Evolutionary conservation across 1,140 invertebrate species (phyloP), one percentile per base, ranked within the genome.

Genomic region (Maniola jurtina): DNA sequence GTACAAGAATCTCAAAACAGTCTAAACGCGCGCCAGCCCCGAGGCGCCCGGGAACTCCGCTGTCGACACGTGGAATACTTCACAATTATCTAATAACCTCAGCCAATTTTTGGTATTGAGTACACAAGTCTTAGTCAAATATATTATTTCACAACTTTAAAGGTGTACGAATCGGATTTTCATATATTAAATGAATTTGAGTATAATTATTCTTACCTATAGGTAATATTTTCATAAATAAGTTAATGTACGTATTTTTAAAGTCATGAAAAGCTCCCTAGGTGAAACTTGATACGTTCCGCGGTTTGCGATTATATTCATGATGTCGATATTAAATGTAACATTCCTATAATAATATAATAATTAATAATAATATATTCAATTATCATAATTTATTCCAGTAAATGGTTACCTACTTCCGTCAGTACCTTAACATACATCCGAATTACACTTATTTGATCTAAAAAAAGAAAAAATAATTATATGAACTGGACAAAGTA

Each of bases 1-100:
- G 68, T 81, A 79, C 66, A 78, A 63, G 79, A 80, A 80, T 82
- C 73, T 82, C 71, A 83, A 87, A 83, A 84, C 75, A 78, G 75
- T 81, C 72, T 79, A 83, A 72, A 64, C 62, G 66, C 70, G 72
- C 73, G 68, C 66, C 68, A 59, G 59, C 56, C 16, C 38, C 58
- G 40, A 6, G 13, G 15, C 11, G 16, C 58, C 58, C 25, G 58
- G 59, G 13, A 14, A 14, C 42, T 48, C 47, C 47, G 61, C 64
- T 57, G 60, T 61, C 55, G 33, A 33, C 60, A 70, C 47, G 25
- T 57, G 35, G 57, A 68, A 67, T 65, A 66, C 66, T 72, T 74
- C 65, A 65, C 64, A 77, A 73, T 77, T 77, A 73, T 74, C 61
- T 75, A 79, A 75, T 75, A 72, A 70, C 73, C 55, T 65, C 76